A percentile compares a stretch with the other conserved stretches of the same genome.
Conservation (phyloP, 2,113 vertebrate genomes). For the Marmota monax region DNA sequence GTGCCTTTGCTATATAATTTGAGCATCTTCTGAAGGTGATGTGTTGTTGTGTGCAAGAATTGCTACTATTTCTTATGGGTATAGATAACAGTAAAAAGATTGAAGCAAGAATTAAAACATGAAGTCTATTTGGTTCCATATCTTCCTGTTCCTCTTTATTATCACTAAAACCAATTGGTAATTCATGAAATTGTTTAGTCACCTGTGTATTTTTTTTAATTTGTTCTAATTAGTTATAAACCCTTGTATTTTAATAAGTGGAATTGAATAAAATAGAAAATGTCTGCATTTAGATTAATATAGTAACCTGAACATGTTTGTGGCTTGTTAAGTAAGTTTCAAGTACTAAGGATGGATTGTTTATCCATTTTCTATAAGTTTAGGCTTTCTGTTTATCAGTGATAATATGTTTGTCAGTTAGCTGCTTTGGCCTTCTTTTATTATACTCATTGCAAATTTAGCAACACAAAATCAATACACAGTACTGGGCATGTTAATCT, state of each 20-base stretch:
- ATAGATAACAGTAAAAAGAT: background rate
- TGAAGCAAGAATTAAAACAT: background rate
- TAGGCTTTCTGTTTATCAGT: background rate
- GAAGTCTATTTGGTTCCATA: background rate
- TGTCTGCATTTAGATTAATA: background rate
- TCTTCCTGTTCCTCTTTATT: background rate
- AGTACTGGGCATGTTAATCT: background rate
- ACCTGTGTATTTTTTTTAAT: background rate
- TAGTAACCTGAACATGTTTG: background rate
- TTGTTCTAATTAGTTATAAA: too few species aligned
- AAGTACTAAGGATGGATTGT: background rate
- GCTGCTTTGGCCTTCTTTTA: background rate
- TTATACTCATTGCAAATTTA: background rate
- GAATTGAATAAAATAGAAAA: background rate
- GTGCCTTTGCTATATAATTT: background rate
- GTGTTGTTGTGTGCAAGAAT: background rate
- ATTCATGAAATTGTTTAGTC: background rate
- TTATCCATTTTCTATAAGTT: constrained; percentile 14
- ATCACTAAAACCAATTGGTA: background rate
- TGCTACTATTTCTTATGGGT: background rate
- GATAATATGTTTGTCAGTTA: background rate
- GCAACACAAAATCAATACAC: background rate
- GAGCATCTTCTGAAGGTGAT: background rate
- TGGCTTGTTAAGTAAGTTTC: background rate
- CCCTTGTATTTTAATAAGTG: background rate